Percentiles rank a stretch among this genome's conserved stretches.
Conservation (phyloP, 2,113 vertebrate species). For the Gasterosteus nipponicus region DNA sequence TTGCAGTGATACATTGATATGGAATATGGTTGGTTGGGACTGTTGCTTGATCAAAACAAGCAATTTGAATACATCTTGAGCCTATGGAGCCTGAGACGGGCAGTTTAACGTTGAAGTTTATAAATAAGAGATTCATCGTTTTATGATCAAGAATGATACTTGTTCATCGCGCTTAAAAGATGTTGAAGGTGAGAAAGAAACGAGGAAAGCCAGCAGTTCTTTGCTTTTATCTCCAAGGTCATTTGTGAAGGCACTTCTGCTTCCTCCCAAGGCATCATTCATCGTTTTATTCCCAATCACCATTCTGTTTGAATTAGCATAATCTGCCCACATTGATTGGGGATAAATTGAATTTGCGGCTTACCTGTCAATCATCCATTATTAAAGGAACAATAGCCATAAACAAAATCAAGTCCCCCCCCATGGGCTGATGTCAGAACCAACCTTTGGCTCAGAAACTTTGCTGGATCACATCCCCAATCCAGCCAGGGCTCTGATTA, state of each 20-base stretch:
- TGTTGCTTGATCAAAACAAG: neutral
- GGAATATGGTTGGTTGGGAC: neutral
- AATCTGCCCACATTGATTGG: conserved; percentile 49
- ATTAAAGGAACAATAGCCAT: conserved; percentile 57
- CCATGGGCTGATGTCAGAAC: conserved; percentile 35
- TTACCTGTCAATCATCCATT: conserved; percentile 59
- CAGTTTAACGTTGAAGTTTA: neutral
- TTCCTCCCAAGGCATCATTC: conserved; percentile 42
- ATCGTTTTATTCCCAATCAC: conserved; percentile 51
- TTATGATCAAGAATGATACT: neutral
- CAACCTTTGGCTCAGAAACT: conserved; percentile 37
- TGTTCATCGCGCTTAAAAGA: neutral
- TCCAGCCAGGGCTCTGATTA: conserved; percentile 45
- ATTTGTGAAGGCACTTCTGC: conserved; percentile 23
- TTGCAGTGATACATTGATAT: neutral
- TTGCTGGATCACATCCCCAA: conserved; percentile 31
- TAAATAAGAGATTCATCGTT: neutral
- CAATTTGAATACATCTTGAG: neutral
- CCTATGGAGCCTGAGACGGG: neutral
- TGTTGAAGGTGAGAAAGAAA: conserved; percentile 12
- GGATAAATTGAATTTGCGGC: conserved; percentile 55
- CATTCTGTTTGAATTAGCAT: conserved; percentile 62
- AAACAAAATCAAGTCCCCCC: conserved; percentile 13
- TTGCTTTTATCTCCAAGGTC: conserved; percentile 57
- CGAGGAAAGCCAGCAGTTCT: conserved; percentile 24